Percentiles rank a stretch among this genome's conserved stretches.
These are phyloP conservation scores for Agrochola circellaris DNA, from an alignment of 2,888 invertebrate genomes.

Conservation along the genomic window DNA sequence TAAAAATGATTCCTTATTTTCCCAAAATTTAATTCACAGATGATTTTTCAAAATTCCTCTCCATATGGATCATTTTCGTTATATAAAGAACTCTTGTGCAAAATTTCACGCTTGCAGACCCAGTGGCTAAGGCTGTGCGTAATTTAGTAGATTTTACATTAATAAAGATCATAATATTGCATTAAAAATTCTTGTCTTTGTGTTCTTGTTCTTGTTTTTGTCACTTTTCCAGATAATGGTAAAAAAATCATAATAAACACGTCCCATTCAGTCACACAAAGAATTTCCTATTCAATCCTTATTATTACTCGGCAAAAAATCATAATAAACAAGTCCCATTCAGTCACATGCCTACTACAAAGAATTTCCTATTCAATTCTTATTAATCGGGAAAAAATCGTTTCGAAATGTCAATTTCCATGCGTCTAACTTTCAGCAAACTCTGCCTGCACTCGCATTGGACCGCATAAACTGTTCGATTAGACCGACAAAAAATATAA, in stretches of 20 bases:
- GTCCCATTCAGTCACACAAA: not conserved
- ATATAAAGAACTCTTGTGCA: not conserved
- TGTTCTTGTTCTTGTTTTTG: not conserved
- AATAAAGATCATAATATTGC: not conserved
- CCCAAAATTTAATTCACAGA: no score
- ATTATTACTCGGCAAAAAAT: no score
- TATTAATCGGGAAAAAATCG: conserved; percentile 27
- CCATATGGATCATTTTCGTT: no score
- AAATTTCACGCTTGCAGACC: not conserved
- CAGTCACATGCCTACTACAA: not conserved
- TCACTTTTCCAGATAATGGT: not conserved
- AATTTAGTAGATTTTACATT: not conserved
- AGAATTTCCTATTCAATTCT: not conserved
- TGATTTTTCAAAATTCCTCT: no score
- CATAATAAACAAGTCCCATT: not conserved
- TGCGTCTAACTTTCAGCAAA: conserved; percentile 61
- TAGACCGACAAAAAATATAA: conserved; percentile 78
- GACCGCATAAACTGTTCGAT: conserved; percentile 74
- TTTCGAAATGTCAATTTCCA: conserved; percentile 62
- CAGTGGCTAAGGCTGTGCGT: no score
- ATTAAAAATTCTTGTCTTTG: not conserved
- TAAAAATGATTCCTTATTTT: no score
- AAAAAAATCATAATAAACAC: no score
- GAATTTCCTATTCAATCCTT: not conserved
- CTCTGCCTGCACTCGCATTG: conserved; percentile 57